Evolutionary conservation across 2,797 vertebrate species (phyloP).

Genomic region (Myotis daubentonii): DNA sequence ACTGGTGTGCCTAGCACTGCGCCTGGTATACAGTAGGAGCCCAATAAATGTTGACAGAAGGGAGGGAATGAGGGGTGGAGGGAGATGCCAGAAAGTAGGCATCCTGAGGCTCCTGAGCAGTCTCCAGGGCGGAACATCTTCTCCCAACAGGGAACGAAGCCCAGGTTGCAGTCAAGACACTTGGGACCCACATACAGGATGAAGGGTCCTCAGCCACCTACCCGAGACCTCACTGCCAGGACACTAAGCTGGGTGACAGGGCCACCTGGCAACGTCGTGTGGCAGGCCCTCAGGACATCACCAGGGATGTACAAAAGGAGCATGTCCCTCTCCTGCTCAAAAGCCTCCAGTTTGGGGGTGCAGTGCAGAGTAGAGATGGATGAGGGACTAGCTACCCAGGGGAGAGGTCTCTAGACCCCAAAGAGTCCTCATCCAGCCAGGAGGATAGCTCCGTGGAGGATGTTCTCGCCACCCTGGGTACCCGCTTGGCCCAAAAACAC

Average conservation of each 20-base stretch:
- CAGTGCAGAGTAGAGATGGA: neutral
- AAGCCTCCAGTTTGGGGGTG: neutral
- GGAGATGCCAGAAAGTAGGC: neutral
- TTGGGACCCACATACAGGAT: neutral
- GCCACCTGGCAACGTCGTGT: neutral
- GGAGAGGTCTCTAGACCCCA: neutral
- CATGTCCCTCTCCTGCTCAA: neutral
- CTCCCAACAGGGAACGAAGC: neutral
- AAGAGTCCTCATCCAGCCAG: neutral
- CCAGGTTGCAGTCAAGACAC: neutral
- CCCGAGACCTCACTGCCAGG: neutral
- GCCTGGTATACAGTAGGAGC: neutral
- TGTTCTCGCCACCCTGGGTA: neutral
- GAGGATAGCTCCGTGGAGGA: neutral
- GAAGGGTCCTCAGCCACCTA: neutral
- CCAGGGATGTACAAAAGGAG: neutral
- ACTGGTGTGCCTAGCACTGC: neutral
- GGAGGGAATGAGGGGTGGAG: neutral
- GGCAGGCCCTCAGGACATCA: neutral
- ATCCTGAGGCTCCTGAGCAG: neutral
- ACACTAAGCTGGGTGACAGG: neutral
- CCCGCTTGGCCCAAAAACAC: neutral
- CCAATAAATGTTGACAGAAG: neutral
- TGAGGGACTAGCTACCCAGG: neutral
- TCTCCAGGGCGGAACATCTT: neutral